Conservation (phyloP, 2,797 vertebrate genomes). For the Brachymystax lenok region DNA sequence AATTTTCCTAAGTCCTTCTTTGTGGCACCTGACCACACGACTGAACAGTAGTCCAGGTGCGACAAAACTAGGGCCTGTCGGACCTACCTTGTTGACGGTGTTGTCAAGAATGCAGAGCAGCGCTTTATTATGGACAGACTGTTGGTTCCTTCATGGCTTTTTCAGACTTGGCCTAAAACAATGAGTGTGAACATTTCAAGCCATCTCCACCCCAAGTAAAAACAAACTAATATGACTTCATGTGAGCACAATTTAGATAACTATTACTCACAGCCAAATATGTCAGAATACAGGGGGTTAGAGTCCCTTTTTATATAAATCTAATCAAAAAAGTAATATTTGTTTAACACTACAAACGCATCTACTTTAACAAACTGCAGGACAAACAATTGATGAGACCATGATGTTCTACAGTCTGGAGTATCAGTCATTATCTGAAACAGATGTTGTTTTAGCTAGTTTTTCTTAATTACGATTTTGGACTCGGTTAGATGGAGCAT, state of each 20-base stretch:
- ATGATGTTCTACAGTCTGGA: slow-evolving; percentile 10
- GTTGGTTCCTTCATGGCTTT: not conserved
- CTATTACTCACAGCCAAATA: not conserved
- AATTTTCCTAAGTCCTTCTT: too few species aligned
- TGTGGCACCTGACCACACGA: too few species aligned
- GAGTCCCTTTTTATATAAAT: not conserved
- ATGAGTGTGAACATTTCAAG: not conserved
- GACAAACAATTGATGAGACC: slow-evolving; percentile 6
- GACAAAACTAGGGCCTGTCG: too few species aligned
- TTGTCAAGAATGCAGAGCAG: too few species aligned
- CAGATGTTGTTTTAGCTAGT: slow-evolving; percentile 31
- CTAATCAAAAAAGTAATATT: not conserved
- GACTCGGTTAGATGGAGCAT: slow-evolving; percentile 22
- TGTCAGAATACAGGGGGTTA: not conserved
- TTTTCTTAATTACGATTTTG: slow-evolving; percentile 32
- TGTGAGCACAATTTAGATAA: not conserved
- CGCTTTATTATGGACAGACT: too few species aligned
- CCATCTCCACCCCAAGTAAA: not conserved
- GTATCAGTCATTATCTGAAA: slow-evolving; percentile 8
- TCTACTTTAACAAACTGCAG: not conserved
- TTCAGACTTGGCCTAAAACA: not conserved
- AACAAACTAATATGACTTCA: not conserved
- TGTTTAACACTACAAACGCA: not conserved
- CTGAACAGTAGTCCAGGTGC: too few species aligned
- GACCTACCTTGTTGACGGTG: too few species aligned